phyloP scores from a whole-genome alignment of 1,140 invertebrate genomes.

The Drosophila oshimai region DNA sequence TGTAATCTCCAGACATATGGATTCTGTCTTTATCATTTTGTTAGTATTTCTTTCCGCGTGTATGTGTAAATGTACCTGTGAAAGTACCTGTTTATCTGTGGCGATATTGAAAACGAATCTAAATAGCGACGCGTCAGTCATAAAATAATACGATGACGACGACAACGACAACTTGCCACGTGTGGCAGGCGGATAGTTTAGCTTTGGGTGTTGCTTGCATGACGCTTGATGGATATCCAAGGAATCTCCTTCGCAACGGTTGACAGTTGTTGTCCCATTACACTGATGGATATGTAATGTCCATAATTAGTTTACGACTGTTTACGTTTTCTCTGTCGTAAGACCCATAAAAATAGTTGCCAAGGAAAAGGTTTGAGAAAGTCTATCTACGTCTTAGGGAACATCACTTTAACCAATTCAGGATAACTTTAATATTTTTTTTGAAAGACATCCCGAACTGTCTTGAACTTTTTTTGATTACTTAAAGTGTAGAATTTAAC shows the following conservation, averaged over 20 bases:
- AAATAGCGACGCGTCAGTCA: slow-evolving; percentile 41
- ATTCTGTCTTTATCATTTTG: too few species aligned
- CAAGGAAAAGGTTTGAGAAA: neutral
- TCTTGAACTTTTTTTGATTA: neutral
- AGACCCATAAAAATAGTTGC: neutral
- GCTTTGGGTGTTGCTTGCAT: slow-evolving; percentile 50
- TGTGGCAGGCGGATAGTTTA: slow-evolving; percentile 38
- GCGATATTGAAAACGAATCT: slow-evolving; percentile 34
- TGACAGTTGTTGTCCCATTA: slow-evolving; percentile 59
- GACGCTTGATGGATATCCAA: slow-evolving; percentile 31
- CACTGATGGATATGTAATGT: slow-evolving; percentile 59
- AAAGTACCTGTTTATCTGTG: neutral
- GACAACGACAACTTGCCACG: slow-evolving; percentile 35
- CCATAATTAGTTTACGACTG: slow-evolving; percentile 60
- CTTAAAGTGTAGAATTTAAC: neutral
- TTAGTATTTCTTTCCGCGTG: neutral
- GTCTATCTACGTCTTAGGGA: neutral
- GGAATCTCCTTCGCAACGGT: slow-evolving; percentile 34
- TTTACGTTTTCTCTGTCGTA: slow-evolving; percentile 27
- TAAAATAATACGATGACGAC: slow-evolving; percentile 37
- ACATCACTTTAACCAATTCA: neutral
- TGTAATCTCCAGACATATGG: too few species aligned
- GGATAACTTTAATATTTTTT: neutral
- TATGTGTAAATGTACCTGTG: neutral
- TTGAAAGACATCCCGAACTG: too few species aligned